Evolutionary conservation across 2,888 invertebrate species (phyloP).

Genomic region (Mayetiola destructor): DNA sequence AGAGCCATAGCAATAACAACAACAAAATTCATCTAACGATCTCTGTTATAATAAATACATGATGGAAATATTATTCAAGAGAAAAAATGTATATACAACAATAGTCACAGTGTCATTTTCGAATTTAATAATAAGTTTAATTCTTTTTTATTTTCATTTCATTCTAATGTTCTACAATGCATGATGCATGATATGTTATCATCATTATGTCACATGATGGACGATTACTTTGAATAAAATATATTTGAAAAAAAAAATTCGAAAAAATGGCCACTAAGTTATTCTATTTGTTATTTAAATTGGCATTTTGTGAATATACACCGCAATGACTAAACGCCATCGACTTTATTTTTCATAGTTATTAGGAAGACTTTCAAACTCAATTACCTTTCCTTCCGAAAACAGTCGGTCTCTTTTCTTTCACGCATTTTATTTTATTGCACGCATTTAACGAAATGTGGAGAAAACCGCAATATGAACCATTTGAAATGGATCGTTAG

Average conservation of each 20-base stretch:
- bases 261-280: too few relatives aligned
- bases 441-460: background rate
- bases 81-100: constrained; percentile 4
- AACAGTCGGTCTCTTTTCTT: background rate
- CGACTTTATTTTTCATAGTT: background rate
- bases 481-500: constrained; percentile 12
- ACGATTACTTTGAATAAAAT: background rate
- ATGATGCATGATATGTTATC: constrained; percentile 13
- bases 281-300: constrained; percentile 3
- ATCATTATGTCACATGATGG: constrained; percentile 6
- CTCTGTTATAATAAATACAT: too few relatives aligned
- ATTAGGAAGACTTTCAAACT: constrained; percentile 3
- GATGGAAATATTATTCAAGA: too few relatives aligned
- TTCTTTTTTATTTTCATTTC: constrained; percentile 2
- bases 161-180: constrained; percentile 12
- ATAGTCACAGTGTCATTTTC: background rate
- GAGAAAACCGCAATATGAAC: constrained; percentile 4
- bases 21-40: too few relatives aligned
- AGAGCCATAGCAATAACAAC: constrained; percentile 7
- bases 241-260: too few relatives aligned
- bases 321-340: background rate
- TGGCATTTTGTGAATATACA: background rate
- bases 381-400: too few relatives aligned
- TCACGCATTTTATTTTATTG: background rate
- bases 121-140: constrained; percentile 12